Evolutionary conservation across 1,140 invertebrate species (phyloP).

Genomic region (Diorhabda elongata): DNA sequence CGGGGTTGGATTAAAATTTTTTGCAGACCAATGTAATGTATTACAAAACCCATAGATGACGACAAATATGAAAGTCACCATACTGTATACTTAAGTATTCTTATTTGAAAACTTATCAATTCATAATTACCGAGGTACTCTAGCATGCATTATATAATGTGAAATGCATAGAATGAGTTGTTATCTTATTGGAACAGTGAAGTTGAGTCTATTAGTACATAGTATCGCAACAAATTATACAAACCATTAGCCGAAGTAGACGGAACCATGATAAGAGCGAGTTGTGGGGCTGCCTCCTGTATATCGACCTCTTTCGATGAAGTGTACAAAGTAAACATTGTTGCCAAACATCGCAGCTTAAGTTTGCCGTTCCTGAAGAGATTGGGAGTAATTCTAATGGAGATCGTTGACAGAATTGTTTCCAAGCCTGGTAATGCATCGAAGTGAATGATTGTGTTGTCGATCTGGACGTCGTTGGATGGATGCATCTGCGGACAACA

Average conservation of each 20-base stretch:
- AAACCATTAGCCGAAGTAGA: conserved; percentile 39
- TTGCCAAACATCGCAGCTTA: conserved; percentile 48
- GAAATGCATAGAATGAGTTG: background rate
- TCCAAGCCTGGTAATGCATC: conserved; percentile 45
- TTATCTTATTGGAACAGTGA: background rate
- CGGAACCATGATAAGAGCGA: conserved; percentile 49
- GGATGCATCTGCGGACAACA: conserved; percentile 27
- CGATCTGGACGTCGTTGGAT: conserved; percentile 26
- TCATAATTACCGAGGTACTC: too few species aligned
- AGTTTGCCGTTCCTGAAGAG: conserved; percentile 48
- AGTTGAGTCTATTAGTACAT: background rate
- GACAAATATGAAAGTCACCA: too few species aligned
- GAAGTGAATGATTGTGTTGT: conserved; percentile 31
- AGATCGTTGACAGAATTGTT: conserved; percentile 42
- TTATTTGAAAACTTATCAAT: too few species aligned
- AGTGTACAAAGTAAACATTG: conserved; percentile 48
- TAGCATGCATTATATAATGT: too few species aligned
- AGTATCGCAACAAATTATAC: background rate
- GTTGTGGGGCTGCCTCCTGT: conserved; percentile 48
- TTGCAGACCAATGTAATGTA: too few species aligned
- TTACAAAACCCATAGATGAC: too few species aligned
- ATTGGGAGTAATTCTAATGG: conserved; percentile 43
- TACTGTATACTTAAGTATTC: too few species aligned
- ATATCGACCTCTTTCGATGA: conserved; percentile 44
- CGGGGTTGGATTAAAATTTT: too few species aligned